Base-by-base conservation (phyloP, 2,888 invertebrate genomes). In the Sipha maydis region DNA sequence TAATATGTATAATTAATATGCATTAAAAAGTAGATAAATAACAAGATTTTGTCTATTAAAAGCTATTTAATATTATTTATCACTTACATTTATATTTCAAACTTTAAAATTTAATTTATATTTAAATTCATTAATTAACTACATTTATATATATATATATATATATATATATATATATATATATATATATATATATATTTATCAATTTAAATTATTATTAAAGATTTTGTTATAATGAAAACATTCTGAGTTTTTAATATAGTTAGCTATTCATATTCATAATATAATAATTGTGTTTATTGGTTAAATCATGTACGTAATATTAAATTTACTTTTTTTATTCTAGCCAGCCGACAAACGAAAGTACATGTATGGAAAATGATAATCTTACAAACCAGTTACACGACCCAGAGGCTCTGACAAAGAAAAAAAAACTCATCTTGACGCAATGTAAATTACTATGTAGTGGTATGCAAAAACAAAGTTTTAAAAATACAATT, bases 261-360 rank as follows among this genome's bases (percentile, higher is more conserved):
- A 77, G 5, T 38, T n/a, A 19, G 1, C 9, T 34, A 34, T 4
- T 34, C 4, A 34, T 77, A 17, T 25, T 25, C 41, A 25, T 48
- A 73, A 77, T n/a, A 41, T 31, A 73, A 31, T 5, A 77, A 21
- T 25, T 76, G n/a, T 21, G 28, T 34, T 25, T 38, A 34, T 38
- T n/a, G 21, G 38, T 25, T 73, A 84, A 4, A 17, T 14, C 54
- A 34, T 75, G 4, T 34, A 34, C 4, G n/a, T 61, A 79, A 3
- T 34, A 4, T 34, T 34, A 28, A 54, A 83, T 77, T 48, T 69
- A 61, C 77, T 80, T 84, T 89, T 89, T 90, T 93, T 93, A n/a
- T 92, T 94, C 90, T 93, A 95, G 94, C 99, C 99, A 92, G 99
- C 99, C 90, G 99, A 99, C 94, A 99, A 99, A 93, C 96, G 99